Evolutionary conservation across 2,113 vertebrate genomes (phyloP).

Genomic region (Dasypus novemcinctus): DNA sequence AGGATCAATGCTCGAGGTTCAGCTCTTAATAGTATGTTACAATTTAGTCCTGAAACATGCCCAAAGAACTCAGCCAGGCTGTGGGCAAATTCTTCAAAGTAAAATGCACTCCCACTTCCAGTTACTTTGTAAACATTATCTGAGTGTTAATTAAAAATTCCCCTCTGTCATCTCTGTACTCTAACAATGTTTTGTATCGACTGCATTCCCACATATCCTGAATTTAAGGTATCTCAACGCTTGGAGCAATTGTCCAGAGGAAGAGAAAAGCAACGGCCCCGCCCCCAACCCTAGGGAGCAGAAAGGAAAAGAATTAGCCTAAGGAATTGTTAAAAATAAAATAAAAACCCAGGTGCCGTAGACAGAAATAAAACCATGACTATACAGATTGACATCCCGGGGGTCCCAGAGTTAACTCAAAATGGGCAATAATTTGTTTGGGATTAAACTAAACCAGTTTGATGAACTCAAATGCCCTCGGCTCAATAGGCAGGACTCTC

Average conservation of each 20-base stretch:
- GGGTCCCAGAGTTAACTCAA: conserved; percentile 38
- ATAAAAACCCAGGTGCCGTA: neutral
- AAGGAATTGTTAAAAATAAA: conserved; percentile 34
- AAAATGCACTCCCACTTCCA: neutral
- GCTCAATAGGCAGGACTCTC: conserved; percentile 79
- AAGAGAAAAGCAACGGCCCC: conserved; percentile 70
- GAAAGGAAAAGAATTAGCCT: conserved; percentile 63
- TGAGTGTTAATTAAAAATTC: neutral
- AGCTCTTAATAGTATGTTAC: neutral
- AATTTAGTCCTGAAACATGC: neutral
- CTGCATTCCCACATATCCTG: neutral
- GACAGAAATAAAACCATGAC: conserved; percentile 35
- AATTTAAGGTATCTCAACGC: conserved; percentile 48
- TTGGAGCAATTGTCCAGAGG: conserved; percentile 56
- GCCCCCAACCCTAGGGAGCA: conserved; percentile 77
- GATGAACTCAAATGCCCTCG: conserved; percentile 80
- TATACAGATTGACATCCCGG: neutral
- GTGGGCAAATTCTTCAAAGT: neutral
- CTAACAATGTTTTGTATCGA: neutral
- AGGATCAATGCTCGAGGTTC: neutral
- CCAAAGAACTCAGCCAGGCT: neutral
- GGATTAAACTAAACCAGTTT: conserved; percentile 70
- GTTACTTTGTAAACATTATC: neutral
- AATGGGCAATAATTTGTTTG: conserved; percentile 48
- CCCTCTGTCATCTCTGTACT: neutral